Conservation (phyloP, 1,140 invertebrate species). For the Bombus ignitus region DNA sequence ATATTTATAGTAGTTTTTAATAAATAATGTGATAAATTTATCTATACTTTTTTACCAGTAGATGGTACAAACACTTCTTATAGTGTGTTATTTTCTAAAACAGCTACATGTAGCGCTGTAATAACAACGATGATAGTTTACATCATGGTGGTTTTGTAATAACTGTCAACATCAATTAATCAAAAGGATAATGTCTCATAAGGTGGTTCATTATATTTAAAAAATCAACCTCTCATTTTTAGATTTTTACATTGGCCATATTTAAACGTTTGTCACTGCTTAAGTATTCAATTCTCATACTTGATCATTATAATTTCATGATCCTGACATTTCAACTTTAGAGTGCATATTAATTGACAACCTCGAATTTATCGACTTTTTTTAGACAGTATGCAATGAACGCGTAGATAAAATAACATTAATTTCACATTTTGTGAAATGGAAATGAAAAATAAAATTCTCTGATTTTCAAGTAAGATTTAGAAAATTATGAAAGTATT, state of each 20-base stretch:
- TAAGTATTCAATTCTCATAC: neutral
- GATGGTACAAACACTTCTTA: neutral
- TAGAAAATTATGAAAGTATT: neutral
- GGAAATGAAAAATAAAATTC: too few species aligned
- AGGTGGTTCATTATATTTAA: slow-evolving; percentile 50
- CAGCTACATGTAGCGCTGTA: slow-evolving; percentile 9
- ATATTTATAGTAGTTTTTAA: too few species aligned
- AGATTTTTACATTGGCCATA: too few species aligned
- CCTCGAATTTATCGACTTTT: slow-evolving; percentile 65
- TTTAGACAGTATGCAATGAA: neutral
- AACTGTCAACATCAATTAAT: slow-evolving; percentile 70
- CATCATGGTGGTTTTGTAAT: slow-evolving; percentile 66
- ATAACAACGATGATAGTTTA: slow-evolving; percentile 47
- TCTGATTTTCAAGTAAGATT: neutral
- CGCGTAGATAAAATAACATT: slow-evolving; percentile 10
- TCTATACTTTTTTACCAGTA: neutral
- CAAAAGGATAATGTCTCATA: slow-evolving; percentile 69
- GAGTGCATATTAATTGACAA: slow-evolving; percentile 3
- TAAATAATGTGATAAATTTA: neutral
- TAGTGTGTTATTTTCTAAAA: neutral
- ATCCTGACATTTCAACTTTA: slow-evolving; percentile 35
- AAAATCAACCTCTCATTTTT: neutral
- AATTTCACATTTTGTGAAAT: neutral
- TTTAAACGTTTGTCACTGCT: too few species aligned
- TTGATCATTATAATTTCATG: neutral